Base-by-base conservation (phyloP, 2,888 invertebrate genomes). In the Philereme vetulata region DNA sequence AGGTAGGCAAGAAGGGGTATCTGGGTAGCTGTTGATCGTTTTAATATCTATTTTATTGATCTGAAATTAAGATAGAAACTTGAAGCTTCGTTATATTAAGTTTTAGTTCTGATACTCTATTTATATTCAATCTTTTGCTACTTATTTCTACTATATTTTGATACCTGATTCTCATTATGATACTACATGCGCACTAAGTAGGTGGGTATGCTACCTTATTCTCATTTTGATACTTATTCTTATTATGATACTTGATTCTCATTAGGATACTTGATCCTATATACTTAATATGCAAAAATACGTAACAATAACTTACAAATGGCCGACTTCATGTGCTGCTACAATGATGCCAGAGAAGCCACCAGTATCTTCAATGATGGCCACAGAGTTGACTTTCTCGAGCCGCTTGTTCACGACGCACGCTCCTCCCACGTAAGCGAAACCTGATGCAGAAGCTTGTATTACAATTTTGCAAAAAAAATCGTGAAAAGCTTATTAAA, bases 281-380 rank as follows among this genome's bases (percentile, higher is more conserved):
- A 35, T 35, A 3, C n/a, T n/a, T n/a, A n/a, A n/a, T n/a, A 35
- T 35, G 1, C 35, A 35, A 35, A 35, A 35, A 35, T 40, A n/a
- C 10, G n/a, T 10, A 9, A 55, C 40, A 48, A 0, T 1, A 35
- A 62, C 97, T 96, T 94, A 98, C 98, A 98, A 94, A 93, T 98
- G 98, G 74, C 98, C 98, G 73, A 98, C 97, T 96, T 98, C 98
- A 85, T 98, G 98, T 69, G 98, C 98, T 61, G 98, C 98, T 2
- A 98, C 98, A 80, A 98, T 98, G 81, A 98, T 98, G 66, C 98
- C 98, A 75, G 98, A 98, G 93, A 98, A 98, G 71, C 98, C 98
- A 71, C 98, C 98, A 42, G 98, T 98, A 83, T 98, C 98, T 89
- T 98, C 98, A 81, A 98, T 98, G 79, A 98, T 98, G 76, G 98